phyloP scores from a whole-genome alignment of 2,888 invertebrate species.

The Mesochorus sp. region DNA sequence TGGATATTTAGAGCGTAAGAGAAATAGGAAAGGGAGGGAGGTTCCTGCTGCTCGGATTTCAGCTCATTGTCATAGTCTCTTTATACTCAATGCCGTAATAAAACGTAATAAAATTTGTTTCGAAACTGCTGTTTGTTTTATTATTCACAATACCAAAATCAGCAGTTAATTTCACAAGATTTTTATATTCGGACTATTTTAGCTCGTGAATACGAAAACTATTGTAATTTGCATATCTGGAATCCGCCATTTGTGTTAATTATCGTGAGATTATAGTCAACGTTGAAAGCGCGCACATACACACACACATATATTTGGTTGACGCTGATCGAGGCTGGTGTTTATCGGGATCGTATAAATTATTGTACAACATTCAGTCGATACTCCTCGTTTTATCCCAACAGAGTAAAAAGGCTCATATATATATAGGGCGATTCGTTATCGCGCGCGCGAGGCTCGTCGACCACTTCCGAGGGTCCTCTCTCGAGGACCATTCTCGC shows the following conservation, averaged over 20 bases:
- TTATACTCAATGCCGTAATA: too few relatives aligned
- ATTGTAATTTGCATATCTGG: too few relatives aligned
- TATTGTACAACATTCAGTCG: not conserved
- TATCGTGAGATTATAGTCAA: not conserved
- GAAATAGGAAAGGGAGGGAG: not conserved
- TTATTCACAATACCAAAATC: too few relatives aligned
- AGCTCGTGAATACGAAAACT: too few relatives aligned
- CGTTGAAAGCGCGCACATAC: too few relatives aligned
- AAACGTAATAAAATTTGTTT: too few relatives aligned
- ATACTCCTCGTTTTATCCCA: too few relatives aligned
- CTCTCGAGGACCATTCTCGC: not conserved
- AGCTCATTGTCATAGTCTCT: slow-evolving; percentile 45
- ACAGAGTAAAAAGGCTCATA: slow-evolving; percentile 13
- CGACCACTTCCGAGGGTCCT: not conserved
- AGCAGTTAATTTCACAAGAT: too few relatives aligned
- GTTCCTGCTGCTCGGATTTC: slow-evolving; percentile 46
- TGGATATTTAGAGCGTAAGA: not conserved
- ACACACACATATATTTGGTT: too few relatives aligned
- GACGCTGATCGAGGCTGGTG: not conserved
- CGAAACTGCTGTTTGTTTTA: too few relatives aligned
- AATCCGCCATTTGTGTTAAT: not conserved
- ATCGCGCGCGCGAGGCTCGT: too few relatives aligned
- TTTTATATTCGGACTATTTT: not conserved
- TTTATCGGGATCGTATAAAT: slow-evolving; percentile 47
- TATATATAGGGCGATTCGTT: too few relatives aligned